phyloP scores from a whole-genome alignment of 1,140 invertebrate species.

The Lasaia peninsularis region DNA sequence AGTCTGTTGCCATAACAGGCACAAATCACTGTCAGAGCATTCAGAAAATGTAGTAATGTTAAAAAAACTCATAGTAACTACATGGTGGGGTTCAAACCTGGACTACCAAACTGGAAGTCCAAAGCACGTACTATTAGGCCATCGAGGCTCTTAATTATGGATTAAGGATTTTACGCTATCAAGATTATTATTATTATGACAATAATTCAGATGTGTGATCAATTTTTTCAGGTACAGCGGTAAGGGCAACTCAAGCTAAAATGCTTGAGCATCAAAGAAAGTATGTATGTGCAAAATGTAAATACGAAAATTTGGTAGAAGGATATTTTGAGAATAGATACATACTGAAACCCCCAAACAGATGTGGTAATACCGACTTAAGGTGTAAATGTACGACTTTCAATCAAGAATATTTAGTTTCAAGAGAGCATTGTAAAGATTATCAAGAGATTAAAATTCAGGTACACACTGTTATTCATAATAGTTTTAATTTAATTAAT shows the following conservation, averaged over 20 bases:
- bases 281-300: slow-evolving; percentile 89
- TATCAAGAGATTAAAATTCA: slow-evolving; percentile 95
- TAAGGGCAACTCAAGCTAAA: slow-evolving; percentile 85
- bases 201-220: background rate
- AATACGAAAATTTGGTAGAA: slow-evolving; percentile 81
- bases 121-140: no score
- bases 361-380: slow-evolving; percentile 79
- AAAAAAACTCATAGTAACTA: no score
- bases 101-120: no score
- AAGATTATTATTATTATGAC: no score
- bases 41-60: no score
- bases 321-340: slow-evolving; percentile 85
- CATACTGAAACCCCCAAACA: slow-evolving; percentile 78
- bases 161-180: no score
- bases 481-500: background rate
- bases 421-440: slow-evolving; percentile 86
- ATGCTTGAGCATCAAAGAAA: slow-evolving; percentile 86
- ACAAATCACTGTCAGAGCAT: no score
- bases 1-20: no score
- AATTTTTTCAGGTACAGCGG: slow-evolving; percentile 83
- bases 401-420: slow-evolving; percentile 73
- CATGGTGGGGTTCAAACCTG: no score
- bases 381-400: slow-evolving; percentile 78
- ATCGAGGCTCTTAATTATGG: no score
- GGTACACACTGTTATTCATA: slow-evolving; percentile 55